A percentile compares a stretch with the other conserved stretches of the same genome.
These are phyloP conservation scores for Rugalucina vietnamica DNA, from an alignment of 2,888 invertebrate genomes.

Conservation along the genomic window DNA sequence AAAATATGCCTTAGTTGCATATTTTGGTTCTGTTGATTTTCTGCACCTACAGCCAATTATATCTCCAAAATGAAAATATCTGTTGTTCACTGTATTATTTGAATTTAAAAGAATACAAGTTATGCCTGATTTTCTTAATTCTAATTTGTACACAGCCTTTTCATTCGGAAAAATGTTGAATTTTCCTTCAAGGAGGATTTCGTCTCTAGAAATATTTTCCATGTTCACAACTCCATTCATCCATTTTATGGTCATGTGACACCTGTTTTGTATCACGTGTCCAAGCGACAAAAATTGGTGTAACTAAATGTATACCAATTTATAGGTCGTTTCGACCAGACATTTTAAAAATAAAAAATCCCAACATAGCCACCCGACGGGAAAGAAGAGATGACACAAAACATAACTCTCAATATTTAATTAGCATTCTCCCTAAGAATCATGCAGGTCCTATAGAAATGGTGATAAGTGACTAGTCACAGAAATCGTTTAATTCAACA, in stretches of 20 bases:
- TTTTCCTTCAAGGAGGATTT: constrained; percentile 69
- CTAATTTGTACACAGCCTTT: constrained; percentile 66
- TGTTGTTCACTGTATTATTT: constrained; percentile 57
- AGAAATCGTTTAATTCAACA: too few species aligned
- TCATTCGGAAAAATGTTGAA: constrained; percentile 73
- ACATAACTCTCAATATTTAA: too few species aligned
- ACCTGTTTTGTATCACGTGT: neutral
- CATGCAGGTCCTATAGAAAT: too few species aligned
- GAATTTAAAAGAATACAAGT: constrained; percentile 61
- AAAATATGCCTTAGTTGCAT: constrained; percentile 69
- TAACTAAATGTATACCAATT: too few species aligned
- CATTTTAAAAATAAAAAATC: too few species aligned
- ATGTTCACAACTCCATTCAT: constrained; percentile 31
- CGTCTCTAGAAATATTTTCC: constrained; percentile 67
- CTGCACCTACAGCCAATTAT: constrained; percentile 79
- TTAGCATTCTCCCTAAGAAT: too few species aligned
- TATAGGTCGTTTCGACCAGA: too few species aligned
- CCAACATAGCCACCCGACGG: too few species aligned
- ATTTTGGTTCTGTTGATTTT: constrained; percentile 65
- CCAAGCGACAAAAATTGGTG: too few species aligned
- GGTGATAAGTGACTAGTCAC: too few species aligned
- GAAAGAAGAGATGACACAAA: too few species aligned
- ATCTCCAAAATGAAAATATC: constrained; percentile 75
- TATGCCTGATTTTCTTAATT: constrained; percentile 66
- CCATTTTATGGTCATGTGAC: constrained; percentile 66